Base-by-base conservation (phyloP, 2,113 vertebrate genomes). In the Alectura lathami region DNA sequence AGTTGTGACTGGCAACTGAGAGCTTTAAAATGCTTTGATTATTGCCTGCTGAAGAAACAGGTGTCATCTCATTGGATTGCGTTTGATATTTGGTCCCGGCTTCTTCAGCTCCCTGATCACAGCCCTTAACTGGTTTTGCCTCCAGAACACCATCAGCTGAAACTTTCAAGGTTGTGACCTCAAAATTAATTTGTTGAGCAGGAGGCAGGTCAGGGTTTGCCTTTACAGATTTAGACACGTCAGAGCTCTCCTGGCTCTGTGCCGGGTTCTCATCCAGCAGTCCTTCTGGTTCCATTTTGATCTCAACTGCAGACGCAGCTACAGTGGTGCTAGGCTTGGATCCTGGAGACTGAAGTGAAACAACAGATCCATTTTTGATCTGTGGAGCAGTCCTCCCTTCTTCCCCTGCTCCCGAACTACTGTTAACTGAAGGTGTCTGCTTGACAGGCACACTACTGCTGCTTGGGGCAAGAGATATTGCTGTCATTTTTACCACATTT, bases 401-500 rank as follows among this genome's bases (percentile, higher is more conserved):
- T 54, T 99, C 99, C 21, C 69, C 76, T 51, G 93, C 91, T 54
- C 97, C 97, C 24, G 96, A 57, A 77, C 95, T 95, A 76, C 97
- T 97, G 45, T 94, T 96, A 40, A 97, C 97, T 32, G 98, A 98
- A 87, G 99, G 97, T 3, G 98, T 97, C n/a, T 98, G 98, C 89
- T 98, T 98, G 79, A 99, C 93, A 17, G 98, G 97, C 47, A 98
- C 97, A 32, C 96, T 97, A 14, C 95, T 97, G 95, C 96, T 97
- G 97, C 96, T 98, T 3, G 98, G 98, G 8, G 98, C 97, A 38
- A 99, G 98, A 21, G 99, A 99, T 97, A 99, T 99, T 94, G 99
- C 96, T 63, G 99, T 98, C 99, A 99, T 99, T 96, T 99, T 99
- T 57, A 99, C 99, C 96, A 99, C 98, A 74, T 99, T 99, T 94